Base-by-base conservation (phyloP, 2,888 invertebrate species). In the Leptopilina drosophilae region DNA sequence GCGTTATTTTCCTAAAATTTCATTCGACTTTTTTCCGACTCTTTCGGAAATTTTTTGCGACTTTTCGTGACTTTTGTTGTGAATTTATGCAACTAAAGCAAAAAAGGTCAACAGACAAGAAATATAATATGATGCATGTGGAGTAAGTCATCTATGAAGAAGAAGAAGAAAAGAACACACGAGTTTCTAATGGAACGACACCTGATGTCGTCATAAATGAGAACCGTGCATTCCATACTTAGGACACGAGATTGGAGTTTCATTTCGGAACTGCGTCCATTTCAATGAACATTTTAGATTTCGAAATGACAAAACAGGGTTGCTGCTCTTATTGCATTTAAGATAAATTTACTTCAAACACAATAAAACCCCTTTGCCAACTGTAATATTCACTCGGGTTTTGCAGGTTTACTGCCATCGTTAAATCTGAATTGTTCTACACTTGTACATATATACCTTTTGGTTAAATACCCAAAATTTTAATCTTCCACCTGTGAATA, bases 151-250 rank as follows among this genome's bases (percentile, higher is more conserved):
- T 67, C 53, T 64, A 20, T 46, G 49, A 73, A 49, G 66, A 66
- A n/a, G 40, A 33, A 66, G 40, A 40, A 46, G 53, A 80, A 78
- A 82, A 82, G 82, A 81, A 83, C 87, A 88, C 85, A 87, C 85
- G 83, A 82, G 87, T 86, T 20, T 87, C 2, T 33, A 33, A 33
- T 86, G 87, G 84, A 56, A 73, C 56, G 83, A 85, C 89, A 89
- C 88, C 88, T 89, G 88, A 87, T 84, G 8, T 8, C 42, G 8
- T 42, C 87, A 88, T 87, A 85, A 88, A 85, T 82, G 75, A 79
- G 53, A 33, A 65, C 20, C 42, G 79, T 82, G 84, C 82, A 79
- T 82, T 78, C 86, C 85, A 87, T 87, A 87, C 84, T 80, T 85
- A 87, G 73, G 79, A 80, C 79, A 82, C 83, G 82, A 82, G 82